These are phyloP conservation scores for Campylorhamphus procurvoides DNA, from an alignment of 2,113 vertebrate genomes.

Conservation along the genomic window DNA sequence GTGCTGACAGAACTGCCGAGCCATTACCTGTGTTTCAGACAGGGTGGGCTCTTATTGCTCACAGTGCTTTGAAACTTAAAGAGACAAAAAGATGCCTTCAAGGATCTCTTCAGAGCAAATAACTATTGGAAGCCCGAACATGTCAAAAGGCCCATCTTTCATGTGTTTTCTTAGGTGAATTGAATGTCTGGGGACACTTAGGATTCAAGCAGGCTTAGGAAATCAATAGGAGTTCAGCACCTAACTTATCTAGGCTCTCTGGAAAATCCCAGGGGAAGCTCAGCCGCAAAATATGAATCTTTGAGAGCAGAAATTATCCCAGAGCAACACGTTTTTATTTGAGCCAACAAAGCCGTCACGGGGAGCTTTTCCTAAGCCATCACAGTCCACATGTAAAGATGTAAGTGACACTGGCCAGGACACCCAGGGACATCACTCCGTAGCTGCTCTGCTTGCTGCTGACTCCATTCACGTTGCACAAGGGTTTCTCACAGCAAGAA, in stretches of 20 bases:
- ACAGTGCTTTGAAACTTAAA: neutral
- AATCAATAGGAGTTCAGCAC: conserved; percentile 39
- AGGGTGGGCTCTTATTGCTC: neutral
- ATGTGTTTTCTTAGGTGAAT: neutral
- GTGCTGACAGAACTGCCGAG: neutral
- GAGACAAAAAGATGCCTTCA: neutral
- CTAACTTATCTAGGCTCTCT: neutral
- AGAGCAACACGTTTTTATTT: conserved; percentile 42
- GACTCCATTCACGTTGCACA: conserved; percentile 47
- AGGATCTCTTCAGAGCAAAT: neutral
- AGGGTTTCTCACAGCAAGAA: conserved; percentile 44
- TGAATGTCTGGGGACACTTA: neutral
- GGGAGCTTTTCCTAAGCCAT: neutral
- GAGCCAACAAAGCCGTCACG: neutral
- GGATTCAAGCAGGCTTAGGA: neutral
- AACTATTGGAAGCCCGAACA: neutral
- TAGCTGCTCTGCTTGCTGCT: conserved; percentile 16
- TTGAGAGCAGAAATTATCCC: neutral
- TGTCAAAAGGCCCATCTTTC: neutral
- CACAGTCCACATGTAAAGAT: neutral
- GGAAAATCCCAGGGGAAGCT: neutral
- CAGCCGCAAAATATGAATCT: neutral
- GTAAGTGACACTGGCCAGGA: neutral
- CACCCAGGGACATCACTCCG: neutral
- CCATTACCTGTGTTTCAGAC: neutral